phyloP scores from a whole-genome alignment of 1,140 invertebrate genomes.

The Phthorimaea operculella region DNA sequence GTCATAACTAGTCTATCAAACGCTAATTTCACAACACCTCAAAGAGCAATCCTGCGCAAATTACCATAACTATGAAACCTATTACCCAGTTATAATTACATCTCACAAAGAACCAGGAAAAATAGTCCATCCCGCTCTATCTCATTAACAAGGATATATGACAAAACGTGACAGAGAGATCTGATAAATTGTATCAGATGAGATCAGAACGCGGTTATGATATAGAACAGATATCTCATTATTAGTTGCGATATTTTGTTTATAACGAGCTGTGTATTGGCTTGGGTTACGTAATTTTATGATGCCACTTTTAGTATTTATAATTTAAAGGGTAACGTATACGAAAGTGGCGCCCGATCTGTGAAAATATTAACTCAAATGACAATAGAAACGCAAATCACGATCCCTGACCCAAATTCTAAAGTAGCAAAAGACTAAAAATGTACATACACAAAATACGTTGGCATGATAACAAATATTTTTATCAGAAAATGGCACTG shows the following conservation, averaged over 20 bases:
- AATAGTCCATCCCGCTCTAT: constrained; percentile 28
- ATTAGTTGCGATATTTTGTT: constrained; percentile 45
- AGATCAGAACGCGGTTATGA: constrained; percentile 41
- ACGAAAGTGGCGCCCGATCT: too few relatives aligned
- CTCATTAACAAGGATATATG: constrained; percentile 16
- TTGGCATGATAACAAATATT: too few relatives aligned
- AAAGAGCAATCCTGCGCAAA: constrained; percentile 24
- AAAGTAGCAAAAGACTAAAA: too few relatives aligned
- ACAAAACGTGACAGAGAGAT: constrained; percentile 32
- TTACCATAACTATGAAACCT: constrained; percentile 35
- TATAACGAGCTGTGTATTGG: constrained; percentile 26
- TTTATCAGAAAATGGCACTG: too few relatives aligned
- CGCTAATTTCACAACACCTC: constrained; percentile 22
- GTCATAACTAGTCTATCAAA: constrained; percentile 10
- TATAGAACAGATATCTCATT: constrained; percentile 48
- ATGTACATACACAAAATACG: too few relatives aligned
- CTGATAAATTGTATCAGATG: constrained; percentile 42
- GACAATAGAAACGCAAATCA: too few relatives aligned
- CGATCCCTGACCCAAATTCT: too few relatives aligned
- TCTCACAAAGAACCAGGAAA: constrained; percentile 31
- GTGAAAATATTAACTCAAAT: too few relatives aligned
- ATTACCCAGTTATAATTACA: constrained; percentile 43
- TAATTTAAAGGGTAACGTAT: neutral
- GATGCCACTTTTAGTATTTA: neutral
- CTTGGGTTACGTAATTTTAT: constrained; percentile 15